Evolutionary conservation across 1,140 invertebrate species (phyloP).

Genomic region (Meloidogyne exigua): DNA sequence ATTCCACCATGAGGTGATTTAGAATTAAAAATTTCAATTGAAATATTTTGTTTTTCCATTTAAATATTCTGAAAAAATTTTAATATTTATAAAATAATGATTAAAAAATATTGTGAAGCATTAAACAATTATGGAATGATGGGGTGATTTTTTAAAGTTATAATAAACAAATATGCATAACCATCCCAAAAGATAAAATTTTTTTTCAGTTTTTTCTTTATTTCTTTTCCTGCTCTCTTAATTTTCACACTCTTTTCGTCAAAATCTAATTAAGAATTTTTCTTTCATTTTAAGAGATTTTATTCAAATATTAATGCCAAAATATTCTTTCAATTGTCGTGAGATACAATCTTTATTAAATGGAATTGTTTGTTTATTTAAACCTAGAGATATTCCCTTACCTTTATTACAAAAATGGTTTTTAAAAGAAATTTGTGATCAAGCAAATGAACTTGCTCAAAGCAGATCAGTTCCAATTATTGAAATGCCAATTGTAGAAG

Average conservation of each 20-base stretch:
- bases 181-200: no score
- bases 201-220: no score
- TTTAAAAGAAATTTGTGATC: constrained; percentile 34
- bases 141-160: no score
- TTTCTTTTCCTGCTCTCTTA: no score
- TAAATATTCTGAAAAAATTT: neutral
- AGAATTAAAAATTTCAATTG: constrained; percentile 39
- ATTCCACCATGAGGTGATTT: constrained; percentile 27
- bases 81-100: no score
- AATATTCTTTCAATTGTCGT: constrained; percentile 24
- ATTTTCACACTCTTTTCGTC: no score
- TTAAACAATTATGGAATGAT: no score
- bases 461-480: constrained; percentile 30
- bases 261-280: no score
- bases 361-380: constrained; percentile 59
- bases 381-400: constrained; percentile 56
- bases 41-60: constrained; percentile 27
- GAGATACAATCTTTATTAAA: constrained; percentile 50
- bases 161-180: no score
- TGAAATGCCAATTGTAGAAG: constrained; percentile 56
- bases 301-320: no score
- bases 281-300: no score
- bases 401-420: constrained; percentile 43
- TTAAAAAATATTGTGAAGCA: no score
- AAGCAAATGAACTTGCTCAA: constrained; percentile 37